These are phyloP conservation scores for Drosophila robusta DNA, from an alignment of 2,888 invertebrate genomes.

Conservation along the genomic window DNA sequence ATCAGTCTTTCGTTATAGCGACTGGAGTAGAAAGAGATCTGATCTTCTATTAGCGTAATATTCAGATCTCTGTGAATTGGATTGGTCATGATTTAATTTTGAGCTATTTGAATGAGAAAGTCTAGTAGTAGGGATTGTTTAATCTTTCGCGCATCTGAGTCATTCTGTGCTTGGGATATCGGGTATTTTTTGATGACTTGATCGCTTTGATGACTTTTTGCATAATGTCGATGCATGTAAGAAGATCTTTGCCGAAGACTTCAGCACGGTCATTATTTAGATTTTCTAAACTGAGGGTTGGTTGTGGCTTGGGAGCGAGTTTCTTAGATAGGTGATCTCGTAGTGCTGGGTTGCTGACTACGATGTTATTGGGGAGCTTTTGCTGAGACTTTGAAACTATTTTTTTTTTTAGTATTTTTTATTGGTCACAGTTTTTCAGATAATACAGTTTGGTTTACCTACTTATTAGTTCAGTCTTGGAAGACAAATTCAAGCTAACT, in stretches of 20 bases:
- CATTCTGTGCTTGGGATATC: background rate
- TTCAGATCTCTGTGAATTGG: too few relatives aligned
- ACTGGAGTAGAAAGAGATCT: too few relatives aligned
- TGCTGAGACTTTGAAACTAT: background rate
- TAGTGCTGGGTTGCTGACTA: background rate
- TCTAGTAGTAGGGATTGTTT: constrained; percentile 4
- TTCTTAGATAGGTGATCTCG: background rate
- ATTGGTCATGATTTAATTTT: background rate
- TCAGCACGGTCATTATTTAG: background rate
- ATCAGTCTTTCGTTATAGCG: too few relatives aligned
- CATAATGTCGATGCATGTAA: constrained; percentile 1
- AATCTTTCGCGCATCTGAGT: background rate
- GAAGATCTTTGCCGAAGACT: background rate
- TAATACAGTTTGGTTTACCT: too few relatives aligned
- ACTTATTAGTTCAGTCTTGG: too few relatives aligned
- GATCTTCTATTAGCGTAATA: too few relatives aligned
- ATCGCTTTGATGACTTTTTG: accelerated
- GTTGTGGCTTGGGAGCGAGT: background rate
- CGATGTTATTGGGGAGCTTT: background rate
- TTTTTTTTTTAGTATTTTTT: background rate
- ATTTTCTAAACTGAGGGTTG: accelerated
- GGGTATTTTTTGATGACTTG: constrained; percentile 12
- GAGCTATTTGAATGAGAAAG: background rate
- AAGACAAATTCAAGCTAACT: too few relatives aligned
- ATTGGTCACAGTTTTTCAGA: too few relatives aligned